Conservation (phyloP, 2,797 vertebrate genomes). For the Acipenser oxyrinchus region DNA sequence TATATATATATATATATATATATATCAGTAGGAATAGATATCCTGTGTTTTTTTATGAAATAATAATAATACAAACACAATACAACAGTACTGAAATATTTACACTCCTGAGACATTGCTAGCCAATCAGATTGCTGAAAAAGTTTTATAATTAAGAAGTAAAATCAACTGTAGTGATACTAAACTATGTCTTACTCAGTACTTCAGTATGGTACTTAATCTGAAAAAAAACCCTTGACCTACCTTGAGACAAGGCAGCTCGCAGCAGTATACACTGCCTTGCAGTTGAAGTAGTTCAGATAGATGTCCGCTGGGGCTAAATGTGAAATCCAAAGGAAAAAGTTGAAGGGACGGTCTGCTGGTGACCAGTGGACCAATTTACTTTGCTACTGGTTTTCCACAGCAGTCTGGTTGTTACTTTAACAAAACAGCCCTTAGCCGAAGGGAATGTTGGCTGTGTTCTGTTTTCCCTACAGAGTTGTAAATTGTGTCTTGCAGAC, state of each 20-base stretch:
- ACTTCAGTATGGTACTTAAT: too few species aligned
- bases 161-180: too few species aligned
- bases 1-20: too few species aligned
- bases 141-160: too few species aligned
- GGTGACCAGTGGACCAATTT: neutral
- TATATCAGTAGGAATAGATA: too few species aligned
- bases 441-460: neutral
- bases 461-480: neutral
- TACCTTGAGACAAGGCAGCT: slow-evolving; percentile 9
- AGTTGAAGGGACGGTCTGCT: neutral
- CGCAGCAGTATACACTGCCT: too few species aligned
- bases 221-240: neutral
- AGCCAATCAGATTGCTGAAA: too few species aligned
- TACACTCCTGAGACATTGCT: too few species aligned
- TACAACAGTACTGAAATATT: too few species aligned
- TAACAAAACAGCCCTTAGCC: neutral
- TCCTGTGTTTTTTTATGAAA: too few species aligned
- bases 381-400: neutral
- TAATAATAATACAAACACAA: too few species aligned
- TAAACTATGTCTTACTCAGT: too few species aligned
- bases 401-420: neutral
- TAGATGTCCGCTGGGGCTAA: neutral
- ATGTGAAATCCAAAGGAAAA: neutral
- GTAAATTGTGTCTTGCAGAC: neutral
- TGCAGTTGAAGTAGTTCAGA: neutral